Base-by-base conservation (phyloP, 2,888 invertebrate genomes). In the Epicampocera succincta region DNA sequence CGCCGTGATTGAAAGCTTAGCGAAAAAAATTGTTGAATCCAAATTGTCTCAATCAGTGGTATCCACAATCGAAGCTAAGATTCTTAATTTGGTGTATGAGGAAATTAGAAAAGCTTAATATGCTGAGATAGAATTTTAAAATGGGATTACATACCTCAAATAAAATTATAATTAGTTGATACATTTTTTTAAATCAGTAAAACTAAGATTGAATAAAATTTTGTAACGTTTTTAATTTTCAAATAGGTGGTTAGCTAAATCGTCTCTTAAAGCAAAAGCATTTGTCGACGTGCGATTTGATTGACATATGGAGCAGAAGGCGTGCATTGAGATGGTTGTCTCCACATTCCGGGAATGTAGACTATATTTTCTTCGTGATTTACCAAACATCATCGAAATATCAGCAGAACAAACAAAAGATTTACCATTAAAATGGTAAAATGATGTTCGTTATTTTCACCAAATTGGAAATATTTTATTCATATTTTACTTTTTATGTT, bases 341-440 rank as follows among this genome's bases (percentile, higher is more conserved):
- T 75, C 65, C 66, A 75, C 33, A 21, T 75, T 46, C 74, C 66
- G 15, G 65, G 66, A 21, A 75, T 17, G 6, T 40, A 40, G 6
- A 74, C n/a, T 66, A 48, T 33, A 56, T 75, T 75, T 56, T 71
- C 48, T 21, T 38, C 46, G 33, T 60, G 73, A 15, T 63, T 50
- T 0, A 73, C 52, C 15, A 73, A 33, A 54, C 29, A 44, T 65
- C 74, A 25, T 48, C 52, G 2, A 72, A 72, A 33, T 72, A 72
- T 50, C 61, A 29, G 42, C 72, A 52, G 50, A n/a, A n/a, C n/a
- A n/a, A n/a, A n/a, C n/a, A n/a, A n/a, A n/a, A n/a, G n/a, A n/a
- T n/a, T n/a, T n/a, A n/a, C n/a, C n/a, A n/a, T n/a, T n/a, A n/a
- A n/a, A n/a, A n/a, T n/a, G n/a, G n/a, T n/a, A n/a, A n/a, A n/a